phyloP scores from a whole-genome alignment of 2,113 vertebrate species.

The Mesembrinibis cayennensis region DNA sequence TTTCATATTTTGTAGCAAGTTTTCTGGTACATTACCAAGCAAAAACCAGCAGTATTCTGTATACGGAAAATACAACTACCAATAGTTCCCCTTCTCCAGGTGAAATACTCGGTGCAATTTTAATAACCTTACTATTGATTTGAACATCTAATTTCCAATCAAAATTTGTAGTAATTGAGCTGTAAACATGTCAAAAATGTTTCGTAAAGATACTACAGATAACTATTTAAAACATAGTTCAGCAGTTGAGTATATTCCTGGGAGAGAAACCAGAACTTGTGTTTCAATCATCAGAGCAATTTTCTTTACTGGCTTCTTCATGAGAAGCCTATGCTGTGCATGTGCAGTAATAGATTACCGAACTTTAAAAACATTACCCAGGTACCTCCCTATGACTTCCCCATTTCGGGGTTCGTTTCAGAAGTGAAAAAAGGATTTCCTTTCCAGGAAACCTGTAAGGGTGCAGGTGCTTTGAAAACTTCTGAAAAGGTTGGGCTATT shows the following conservation, averaged over 20 bases:
- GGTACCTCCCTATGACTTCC: neutral
- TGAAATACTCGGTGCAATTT: neutral
- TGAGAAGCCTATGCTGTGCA: neutral
- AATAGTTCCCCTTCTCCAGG: slow-evolving; percentile 25
- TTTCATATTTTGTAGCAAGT: neutral
- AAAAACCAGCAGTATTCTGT: neutral
- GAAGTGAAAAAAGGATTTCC: neutral
- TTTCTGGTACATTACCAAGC: neutral
- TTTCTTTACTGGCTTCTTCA: neutral
- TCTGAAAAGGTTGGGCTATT: neutral
- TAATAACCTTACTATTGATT: slow-evolving; percentile 36
- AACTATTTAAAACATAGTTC: slow-evolving; percentile 2
- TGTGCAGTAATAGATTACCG: neutral
- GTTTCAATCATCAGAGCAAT: slow-evolving; percentile 36
- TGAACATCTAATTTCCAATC: slow-evolving; percentile 34
- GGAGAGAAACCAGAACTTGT: neutral
- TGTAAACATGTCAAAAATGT: neutral
- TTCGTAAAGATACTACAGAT: neutral
- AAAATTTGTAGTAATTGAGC: neutral
- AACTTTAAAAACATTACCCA: slow-evolving; percentile 4
- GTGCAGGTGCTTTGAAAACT: slow-evolving; percentile 6
- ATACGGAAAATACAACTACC: neutral
- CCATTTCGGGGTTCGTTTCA: neutral
- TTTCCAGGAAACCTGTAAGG: neutral
- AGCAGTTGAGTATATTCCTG: neutral